Conservation (phyloP, 2,888 invertebrate genomes). For the Diadegma fenestrale region DNA sequence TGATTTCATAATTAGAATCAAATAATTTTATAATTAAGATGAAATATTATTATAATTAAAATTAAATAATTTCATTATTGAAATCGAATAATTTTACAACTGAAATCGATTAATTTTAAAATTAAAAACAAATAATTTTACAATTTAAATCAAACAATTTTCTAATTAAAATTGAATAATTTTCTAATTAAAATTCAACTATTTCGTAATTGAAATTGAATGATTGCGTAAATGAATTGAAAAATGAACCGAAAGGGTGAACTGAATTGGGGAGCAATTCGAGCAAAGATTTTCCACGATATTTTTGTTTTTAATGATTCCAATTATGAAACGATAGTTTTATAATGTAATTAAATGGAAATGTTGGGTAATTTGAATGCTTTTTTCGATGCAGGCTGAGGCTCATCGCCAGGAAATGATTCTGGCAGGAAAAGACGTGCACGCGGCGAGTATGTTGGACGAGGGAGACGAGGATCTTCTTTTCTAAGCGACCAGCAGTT, state of each 20-base stretch:
- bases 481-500: conserved; percentile 87
- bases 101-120: too few species aligned
- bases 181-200: too few species aligned
- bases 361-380: not conserved
- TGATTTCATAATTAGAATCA: too few species aligned
- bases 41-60: too few species aligned
- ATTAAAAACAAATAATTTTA: too few species aligned
- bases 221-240: too few species aligned
- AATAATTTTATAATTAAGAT: too few species aligned
- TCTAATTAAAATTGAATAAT: not conserved
- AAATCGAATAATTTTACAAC: too few species aligned
- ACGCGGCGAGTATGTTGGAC: conserved; percentile 91
- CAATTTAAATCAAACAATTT: not conserved
- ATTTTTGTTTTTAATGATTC: not conserved
- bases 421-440: conserved; percentile 78
- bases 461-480: conserved; percentile 96
- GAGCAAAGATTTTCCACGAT: not conserved
- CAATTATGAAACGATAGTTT: not conserved
- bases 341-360: not conserved
- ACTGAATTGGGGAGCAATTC: too few species aligned
- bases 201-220: too few species aligned
- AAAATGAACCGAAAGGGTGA: too few species aligned
- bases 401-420: conserved; percentile 75
- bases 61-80: not conserved
- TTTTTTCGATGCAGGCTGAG: conserved; percentile 76